Base-by-base conservation (phyloP, 2,888 invertebrate species). In the Aleiodes leptofemur region DNA sequence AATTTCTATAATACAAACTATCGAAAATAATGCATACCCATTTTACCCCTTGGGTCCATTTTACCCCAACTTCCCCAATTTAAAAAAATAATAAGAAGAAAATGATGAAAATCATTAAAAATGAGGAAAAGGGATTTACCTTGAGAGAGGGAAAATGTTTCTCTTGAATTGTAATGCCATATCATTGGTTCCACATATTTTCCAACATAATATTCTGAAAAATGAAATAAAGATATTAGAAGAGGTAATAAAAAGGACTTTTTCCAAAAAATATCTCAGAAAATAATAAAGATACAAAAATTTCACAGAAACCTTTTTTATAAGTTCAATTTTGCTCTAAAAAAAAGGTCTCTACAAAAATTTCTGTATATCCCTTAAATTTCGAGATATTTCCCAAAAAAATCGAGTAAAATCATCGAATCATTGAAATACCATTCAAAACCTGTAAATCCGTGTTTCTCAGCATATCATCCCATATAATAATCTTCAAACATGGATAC, bases 381-480 rank as follows among this genome's bases (percentile, higher is more conserved):
- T 38, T 38, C 38, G 38, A 38, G 8, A 38, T 38, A 38, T 38
- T 38, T 2, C 23, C 38, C 8, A 38, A 3, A 9, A 43, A 8
- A 43, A 43, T 11, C 5, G 1, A 31, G 11, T 13, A 75, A 9
- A 48, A 76, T 61, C 51, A 68, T 57, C 73, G 34, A 72, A 79
- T 69, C n/a, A 79, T 74, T 59, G 6, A 78, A 61, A 82, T 88
- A 94, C 94, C 92, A 87, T 91, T 91, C 78, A 94, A 89, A 79
- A 91, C 88, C 73, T 91, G 90, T 68, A 90, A 83, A 76, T 90
- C 90, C 64, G 93, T 91, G 13, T 91, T 89, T 81, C 96, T 90
- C 74, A 96, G 89, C 96, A 97, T 96, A 85, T 97, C 97, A 85
- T 97, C 96, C 96, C 97, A 97, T 89, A 96, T 94, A 11, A 97